Conservation (phyloP, 2,888 invertebrate genomes). For the Lysandra coridon region DNA sequence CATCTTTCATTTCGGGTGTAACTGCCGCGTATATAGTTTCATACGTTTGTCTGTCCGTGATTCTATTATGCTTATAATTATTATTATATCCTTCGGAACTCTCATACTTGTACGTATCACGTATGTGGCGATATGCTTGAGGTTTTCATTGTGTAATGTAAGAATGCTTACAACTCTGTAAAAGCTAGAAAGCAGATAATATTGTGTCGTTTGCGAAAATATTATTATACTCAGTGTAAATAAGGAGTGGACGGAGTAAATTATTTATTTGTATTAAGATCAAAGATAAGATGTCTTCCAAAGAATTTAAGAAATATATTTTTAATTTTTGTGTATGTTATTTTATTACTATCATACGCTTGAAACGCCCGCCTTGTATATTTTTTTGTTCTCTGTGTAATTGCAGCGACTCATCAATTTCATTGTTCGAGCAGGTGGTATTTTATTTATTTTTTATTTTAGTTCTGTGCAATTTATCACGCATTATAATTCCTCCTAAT, state of each 20-base stretch:
- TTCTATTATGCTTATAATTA: not conserved
- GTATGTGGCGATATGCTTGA: not conserved
- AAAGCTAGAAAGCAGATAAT: slow-evolving; percentile 4
- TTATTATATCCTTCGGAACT: not conserved
- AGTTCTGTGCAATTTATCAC: slow-evolving; percentile 78
- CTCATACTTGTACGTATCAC: not conserved
- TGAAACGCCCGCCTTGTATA: not conserved
- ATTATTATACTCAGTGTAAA: slow-evolving; percentile 11
- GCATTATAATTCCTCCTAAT: slow-evolving; percentile 81
- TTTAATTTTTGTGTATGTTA: slow-evolving; percentile 26
- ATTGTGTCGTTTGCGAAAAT: slow-evolving; percentile 7
- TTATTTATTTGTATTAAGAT: slow-evolving; percentile 16
- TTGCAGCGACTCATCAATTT: not conserved
- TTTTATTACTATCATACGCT: slow-evolving; percentile 18
- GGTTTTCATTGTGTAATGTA: not conserved
- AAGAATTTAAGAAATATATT: slow-evolving; percentile 32
- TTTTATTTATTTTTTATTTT: slow-evolving; percentile 20
- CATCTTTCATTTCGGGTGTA: slow-evolving; percentile 48
- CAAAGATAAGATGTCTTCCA: slow-evolving; percentile 29
- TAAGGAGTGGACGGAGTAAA: slow-evolving; percentile 5
- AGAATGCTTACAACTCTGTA: not conserved
- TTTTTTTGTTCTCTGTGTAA: not conserved
- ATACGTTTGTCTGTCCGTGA: not conserved
- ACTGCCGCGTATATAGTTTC: not conserved
- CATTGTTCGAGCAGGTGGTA: not conserved